Conservation (phyloP, 1,140 invertebrate species). For the Drosophila rhopaloa region DNA sequence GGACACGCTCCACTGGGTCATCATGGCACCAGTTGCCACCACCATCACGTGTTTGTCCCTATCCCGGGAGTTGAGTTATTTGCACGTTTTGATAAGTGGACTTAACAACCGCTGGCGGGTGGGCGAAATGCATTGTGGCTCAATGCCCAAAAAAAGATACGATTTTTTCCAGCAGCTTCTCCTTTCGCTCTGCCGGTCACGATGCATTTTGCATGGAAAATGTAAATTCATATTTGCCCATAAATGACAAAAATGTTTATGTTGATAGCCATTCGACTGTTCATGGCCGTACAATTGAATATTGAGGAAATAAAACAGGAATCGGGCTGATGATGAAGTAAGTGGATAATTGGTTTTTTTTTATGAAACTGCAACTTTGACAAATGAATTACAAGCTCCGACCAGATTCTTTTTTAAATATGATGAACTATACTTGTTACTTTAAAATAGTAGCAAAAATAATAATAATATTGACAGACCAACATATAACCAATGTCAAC, state of each 20-base stretch:
- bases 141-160: constrained; percentile 18
- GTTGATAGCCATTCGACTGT: constrained; percentile 38
- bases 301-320: constrained; percentile 11
- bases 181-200: constrained; percentile 22
- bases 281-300: constrained; percentile 3
- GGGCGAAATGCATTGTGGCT: neutral
- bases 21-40: constrained; percentile 40
- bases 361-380: neutral
- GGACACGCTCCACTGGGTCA: constrained; percentile 64
- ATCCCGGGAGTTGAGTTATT: constrained; percentile 70
- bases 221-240: constrained; percentile 41
- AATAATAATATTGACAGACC: neutral
- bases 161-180: constrained; percentile 16
- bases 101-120: constrained; percentile 58
- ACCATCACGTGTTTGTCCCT: constrained; percentile 50
- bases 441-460: neutral
- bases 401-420: no score
- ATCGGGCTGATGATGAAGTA: neutral
- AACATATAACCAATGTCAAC: no score
- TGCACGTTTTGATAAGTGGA: constrained; percentile 82
- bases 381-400: neutral
- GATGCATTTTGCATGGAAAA: constrained; percentile 24
- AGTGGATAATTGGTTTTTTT: constrained; percentile 9
- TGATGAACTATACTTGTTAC: neutral
- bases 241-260: constrained; percentile 49